A percentile compares a stretch with the other conserved stretches of the same genome.
Conservation (phyloP, 1,140 invertebrate species). For the Muscidifurax raptorellus region DNA sequence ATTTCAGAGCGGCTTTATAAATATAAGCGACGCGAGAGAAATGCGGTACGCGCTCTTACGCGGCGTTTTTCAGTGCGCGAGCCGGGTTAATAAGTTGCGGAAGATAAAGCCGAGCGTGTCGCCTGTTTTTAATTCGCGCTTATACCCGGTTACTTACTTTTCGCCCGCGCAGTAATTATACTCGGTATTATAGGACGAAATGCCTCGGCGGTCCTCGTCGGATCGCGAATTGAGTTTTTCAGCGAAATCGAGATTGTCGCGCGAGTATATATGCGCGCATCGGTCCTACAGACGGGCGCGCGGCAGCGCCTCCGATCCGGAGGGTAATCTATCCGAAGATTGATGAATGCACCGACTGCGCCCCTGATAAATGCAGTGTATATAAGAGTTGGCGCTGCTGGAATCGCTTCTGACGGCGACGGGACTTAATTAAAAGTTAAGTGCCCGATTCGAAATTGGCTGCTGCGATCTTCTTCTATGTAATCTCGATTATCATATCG, state of each 20-base stretch:
- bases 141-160: not conserved
- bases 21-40: not conserved
- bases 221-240: not conserved
- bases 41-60: not conserved
- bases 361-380: conserved; percentile 33
- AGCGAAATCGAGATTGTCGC: not conserved
- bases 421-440: conserved; percentile 46
- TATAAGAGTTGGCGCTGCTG: not conserved
- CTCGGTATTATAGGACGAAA: no score
- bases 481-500: not conserved
- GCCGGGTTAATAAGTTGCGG: not conserved
- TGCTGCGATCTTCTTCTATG: not conserved
- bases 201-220: no score
- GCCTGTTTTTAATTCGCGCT: not conserved
- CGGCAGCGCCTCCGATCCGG: not conserved
- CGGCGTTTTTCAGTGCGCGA: not conserved
- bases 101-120: not conserved
- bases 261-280: not conserved
- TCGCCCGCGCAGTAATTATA: no score
- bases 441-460: conserved; percentile 30
- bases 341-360: conserved; percentile 38
- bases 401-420: not conserved
- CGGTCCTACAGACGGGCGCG: no score
- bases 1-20: not conserved
- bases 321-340: conserved; percentile 47